These are phyloP conservation scores for Drosophila miranda DNA, from an alignment of 1,140 invertebrate genomes.

Conservation along the genomic window DNA sequence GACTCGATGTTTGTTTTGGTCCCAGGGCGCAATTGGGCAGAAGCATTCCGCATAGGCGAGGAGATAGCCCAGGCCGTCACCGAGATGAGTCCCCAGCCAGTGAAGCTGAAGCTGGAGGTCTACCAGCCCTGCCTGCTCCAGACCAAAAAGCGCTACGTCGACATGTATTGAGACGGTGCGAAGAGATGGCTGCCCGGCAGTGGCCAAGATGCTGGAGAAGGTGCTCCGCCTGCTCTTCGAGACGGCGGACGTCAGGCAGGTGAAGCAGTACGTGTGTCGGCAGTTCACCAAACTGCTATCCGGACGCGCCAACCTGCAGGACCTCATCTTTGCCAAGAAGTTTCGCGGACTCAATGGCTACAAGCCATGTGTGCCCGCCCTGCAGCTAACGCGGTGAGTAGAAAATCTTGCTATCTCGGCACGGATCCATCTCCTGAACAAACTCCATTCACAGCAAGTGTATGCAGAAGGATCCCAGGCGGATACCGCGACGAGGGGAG, in stretches of 20 bases:
- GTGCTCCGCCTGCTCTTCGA: slow-evolving; percentile 93
- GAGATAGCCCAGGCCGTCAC: slow-evolving; percentile 97
- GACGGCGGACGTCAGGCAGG: slow-evolving; percentile 89
- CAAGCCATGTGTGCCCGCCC: slow-evolving; percentile 93
- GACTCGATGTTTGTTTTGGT: slow-evolving; percentile 94
- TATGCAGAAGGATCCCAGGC: slow-evolving; percentile 86
- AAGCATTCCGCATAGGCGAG: slow-evolving; percentile 95
- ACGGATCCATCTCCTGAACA: not conserved
- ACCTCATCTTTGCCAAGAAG: slow-evolving; percentile 97
- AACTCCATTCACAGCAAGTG: slow-evolving; percentile 84
- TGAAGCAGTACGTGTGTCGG: slow-evolving; percentile 91
- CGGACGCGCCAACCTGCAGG: slow-evolving; percentile 90
- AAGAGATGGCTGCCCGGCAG: slow-evolving; percentile 96
- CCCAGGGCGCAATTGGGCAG: slow-evolving; percentile 87
- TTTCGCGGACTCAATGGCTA: slow-evolving; percentile 94
- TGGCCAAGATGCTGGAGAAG: slow-evolving; percentile 96
- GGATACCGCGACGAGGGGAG: slow-evolving; percentile 91
- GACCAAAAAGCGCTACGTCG: slow-evolving; percentile 99
- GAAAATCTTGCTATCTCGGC: not conserved
- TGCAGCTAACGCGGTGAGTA: slow-evolving; percentile 92
- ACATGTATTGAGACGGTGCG: slow-evolving; percentile 99
- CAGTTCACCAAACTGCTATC: slow-evolving; percentile 92
- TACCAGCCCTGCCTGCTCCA: slow-evolving; percentile 85
- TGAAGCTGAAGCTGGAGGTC: slow-evolving; percentile 97
- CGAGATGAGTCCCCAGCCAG: slow-evolving; percentile 94